Percentiles rank a stretch among this genome's conserved stretches.
Evolutionary conservation across 2,113 vertebrate species (phyloP).

Genomic region (Abramis brama): DNA sequence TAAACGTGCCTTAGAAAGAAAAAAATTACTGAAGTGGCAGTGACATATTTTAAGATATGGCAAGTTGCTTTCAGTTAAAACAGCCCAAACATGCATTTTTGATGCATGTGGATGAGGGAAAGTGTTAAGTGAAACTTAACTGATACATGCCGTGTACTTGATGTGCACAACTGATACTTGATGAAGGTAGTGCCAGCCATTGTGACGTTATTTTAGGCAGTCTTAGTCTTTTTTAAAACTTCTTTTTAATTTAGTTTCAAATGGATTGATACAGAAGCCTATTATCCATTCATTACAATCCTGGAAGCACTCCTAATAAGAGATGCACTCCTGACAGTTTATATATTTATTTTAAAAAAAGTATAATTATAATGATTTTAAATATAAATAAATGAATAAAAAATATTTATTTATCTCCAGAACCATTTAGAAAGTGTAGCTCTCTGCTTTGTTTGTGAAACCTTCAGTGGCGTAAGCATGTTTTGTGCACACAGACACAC

Average conservation of each 20-base stretch:
- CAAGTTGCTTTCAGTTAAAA: too few species aligned
- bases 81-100: too few species aligned
- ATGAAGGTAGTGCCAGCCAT: background rate
- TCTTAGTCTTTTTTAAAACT: background rate
- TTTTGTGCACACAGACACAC: constrained; percentile 5
- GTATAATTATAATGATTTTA: too few species aligned
- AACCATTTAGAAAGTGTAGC: background rate
- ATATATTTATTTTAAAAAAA: too few species aligned
- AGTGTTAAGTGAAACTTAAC: background rate
- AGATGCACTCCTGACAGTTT: background rate
- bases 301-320: background rate
- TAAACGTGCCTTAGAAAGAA: too few species aligned
- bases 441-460: background rate
- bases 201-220: background rate
- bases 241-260: background rate
- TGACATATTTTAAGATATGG: too few species aligned
- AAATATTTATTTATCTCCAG: too few species aligned
- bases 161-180: background rate
- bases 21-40: too few species aligned
- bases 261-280: background rate
- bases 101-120: too few species aligned
- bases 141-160: background rate
- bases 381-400: too few species aligned
- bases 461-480: background rate
- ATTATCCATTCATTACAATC: background rate